A percentile compares a stretch with the other conserved stretches of the same genome.
Evolutionary conservation across 2,113 vertebrate species (phyloP).

Genomic region (Malurus elegans): DNA sequence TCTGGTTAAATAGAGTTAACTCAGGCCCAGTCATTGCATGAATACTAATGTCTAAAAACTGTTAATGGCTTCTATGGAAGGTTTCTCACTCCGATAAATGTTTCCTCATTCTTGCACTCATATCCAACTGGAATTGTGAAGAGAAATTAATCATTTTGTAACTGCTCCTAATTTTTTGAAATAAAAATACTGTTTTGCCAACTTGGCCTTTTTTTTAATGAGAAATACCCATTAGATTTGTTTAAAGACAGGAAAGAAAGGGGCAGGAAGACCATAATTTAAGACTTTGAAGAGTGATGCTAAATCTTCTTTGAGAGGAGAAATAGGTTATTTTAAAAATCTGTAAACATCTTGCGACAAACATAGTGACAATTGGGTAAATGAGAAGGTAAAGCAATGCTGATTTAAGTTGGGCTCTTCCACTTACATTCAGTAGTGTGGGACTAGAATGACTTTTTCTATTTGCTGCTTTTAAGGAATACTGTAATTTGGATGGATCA

Average conservation of each 20-base stretch:
- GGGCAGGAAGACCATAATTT: background rate
- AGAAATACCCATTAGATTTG: background rate
- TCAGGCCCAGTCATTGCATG: background rate
- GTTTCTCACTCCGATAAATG: background rate
- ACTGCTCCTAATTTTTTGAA: background rate
- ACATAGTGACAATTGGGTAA: background rate
- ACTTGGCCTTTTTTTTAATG: background rate
- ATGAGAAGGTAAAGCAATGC: background rate
- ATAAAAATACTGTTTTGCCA: background rate
- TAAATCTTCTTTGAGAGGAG: background rate
- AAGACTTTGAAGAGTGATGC: background rate
- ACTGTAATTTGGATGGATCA: background rate
- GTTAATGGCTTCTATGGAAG: background rate
- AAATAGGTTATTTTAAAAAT: background rate
- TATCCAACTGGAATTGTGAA: background rate
- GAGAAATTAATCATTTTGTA: background rate
- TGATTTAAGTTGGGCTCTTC: background rate
- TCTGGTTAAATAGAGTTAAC: background rate
- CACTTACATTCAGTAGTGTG: background rate
- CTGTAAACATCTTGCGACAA: background rate
- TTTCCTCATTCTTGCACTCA: background rate
- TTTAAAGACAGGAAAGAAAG: background rate
- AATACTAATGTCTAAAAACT: background rate
- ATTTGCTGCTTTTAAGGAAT: background rate
- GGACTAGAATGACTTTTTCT: background rate